A percentile compares a stretch with the other conserved stretches of the same genome.
Conservation (phyloP, 2,113 vertebrate genomes). For the Tichodroma muraria region DNA sequence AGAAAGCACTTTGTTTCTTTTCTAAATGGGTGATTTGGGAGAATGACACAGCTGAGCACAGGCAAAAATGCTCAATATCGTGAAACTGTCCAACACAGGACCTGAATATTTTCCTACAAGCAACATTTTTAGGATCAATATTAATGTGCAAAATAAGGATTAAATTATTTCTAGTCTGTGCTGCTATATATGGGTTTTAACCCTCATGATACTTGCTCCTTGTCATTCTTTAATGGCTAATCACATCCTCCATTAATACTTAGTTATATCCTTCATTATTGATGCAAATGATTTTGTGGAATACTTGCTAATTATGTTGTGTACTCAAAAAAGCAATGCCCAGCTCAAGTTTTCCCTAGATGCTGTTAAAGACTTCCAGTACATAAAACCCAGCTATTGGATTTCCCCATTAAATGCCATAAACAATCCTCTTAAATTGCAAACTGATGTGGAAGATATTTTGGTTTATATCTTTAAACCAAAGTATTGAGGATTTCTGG, state of each 20-base stretch:
- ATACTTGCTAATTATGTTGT: not conserved
- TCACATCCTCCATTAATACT: not conserved
- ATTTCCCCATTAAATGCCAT: not conserved
- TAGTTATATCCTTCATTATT: not conserved
- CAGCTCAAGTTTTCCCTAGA: not conserved
- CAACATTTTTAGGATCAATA: not conserved
- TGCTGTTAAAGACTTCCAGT: not conserved
- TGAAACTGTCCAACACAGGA: not conserved
- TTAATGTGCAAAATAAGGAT: not conserved
- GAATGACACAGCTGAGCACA: not conserved
- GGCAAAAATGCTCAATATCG: not conserved
- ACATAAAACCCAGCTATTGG: not conserved
- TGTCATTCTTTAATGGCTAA: not conserved
- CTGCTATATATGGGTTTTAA: not conserved
- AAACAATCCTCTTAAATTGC: not conserved
- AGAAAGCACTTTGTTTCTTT: not conserved
- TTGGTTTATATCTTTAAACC: not conserved
- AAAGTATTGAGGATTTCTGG: not conserved
- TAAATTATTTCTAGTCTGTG: not conserved
- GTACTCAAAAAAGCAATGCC: not conserved
- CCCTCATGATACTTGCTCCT: not conserved
- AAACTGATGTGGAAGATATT: accelerated
- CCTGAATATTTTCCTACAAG: not conserved
- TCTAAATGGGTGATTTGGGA: not conserved
- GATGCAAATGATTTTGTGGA: not conserved